A percentile compares a stretch with the other conserved stretches of the same genome.
Evolutionary conservation across 2,113 vertebrate species (phyloP).

Genomic region (Uropsilus gracilis): DNA sequence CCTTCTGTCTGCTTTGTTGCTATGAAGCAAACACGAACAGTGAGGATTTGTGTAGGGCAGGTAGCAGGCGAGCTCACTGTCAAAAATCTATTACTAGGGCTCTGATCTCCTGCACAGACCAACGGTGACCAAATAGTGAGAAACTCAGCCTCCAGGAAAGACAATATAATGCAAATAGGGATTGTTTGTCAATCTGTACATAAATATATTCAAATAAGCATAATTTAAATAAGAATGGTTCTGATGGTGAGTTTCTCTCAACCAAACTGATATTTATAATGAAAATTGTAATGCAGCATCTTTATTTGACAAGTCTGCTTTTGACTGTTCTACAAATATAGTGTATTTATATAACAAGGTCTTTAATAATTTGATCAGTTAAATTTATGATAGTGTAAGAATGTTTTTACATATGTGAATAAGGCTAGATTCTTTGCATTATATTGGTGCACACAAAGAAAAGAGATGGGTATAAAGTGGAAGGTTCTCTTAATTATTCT

Average conservation of each 20-base stretch:
- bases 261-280: slow-evolving; percentile 82
- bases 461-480: slow-evolving; percentile 59
- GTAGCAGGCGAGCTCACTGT: slow-evolving; percentile 88
- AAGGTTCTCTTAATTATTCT: slow-evolving; percentile 54
- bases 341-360: slow-evolving; percentile 18
- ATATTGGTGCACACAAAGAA: neutral
- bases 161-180: slow-evolving; percentile 68
- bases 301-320: slow-evolving; percentile 71
- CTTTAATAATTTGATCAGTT: slow-evolving; percentile 34
- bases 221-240: slow-evolving; percentile 69
- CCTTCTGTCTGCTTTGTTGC: slow-evolving; percentile 90
- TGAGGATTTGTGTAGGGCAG: slow-evolving; percentile 89
- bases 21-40: slow-evolving; percentile 89
- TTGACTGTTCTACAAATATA: slow-evolving; percentile 61
- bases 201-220: slow-evolving; percentile 83
- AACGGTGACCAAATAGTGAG: slow-evolving; percentile 78
- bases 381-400: slow-evolving; percentile 1
- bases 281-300: slow-evolving; percentile 71
- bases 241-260: slow-evolving; percentile 80
- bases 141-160: slow-evolving; percentile 76
- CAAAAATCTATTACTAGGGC: slow-evolving; percentile 91
- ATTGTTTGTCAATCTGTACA: slow-evolving; percentile 82
- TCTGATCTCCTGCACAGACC: slow-evolving; percentile 88
- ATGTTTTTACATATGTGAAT: slow-evolving; percentile 35
- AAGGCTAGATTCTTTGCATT: slow-evolving; percentile 58